These are phyloP conservation scores for Amphipyra berbera DNA, from an alignment of 2,888 invertebrate genomes.

Conservation along the genomic window DNA sequence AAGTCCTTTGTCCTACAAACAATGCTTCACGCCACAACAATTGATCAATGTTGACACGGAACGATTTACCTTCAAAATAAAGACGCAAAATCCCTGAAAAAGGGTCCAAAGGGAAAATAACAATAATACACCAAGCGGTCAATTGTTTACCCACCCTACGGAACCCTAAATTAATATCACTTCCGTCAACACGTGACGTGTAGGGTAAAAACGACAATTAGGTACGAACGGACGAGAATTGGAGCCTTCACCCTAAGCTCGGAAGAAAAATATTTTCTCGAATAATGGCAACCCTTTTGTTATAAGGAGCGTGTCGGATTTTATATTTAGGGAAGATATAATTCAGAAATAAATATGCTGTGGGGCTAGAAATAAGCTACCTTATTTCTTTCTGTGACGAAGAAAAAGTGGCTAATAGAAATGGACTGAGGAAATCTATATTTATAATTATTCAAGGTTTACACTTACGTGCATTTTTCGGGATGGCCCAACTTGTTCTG, in stretches of 20 bases:
- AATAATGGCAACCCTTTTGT: conserved; percentile 55
- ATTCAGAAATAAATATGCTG: conserved; percentile 46
- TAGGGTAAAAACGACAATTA: conserved; percentile 65
- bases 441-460: no score
- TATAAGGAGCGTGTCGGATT: conserved; percentile 35
- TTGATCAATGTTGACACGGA: conserved; percentile 59
- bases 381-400: background rate
- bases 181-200: conserved; percentile 83
- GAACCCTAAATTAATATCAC: conserved; percentile 83
- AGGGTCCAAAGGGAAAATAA: conserved; percentile 58
- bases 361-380: conserved; percentile 10
- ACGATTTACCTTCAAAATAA: conserved; percentile 61
- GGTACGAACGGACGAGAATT: conserved; percentile 49
- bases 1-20: conserved; percentile 50
- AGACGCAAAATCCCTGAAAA: conserved; percentile 56
- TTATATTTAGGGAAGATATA: conserved; percentile 43
- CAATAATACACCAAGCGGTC: conserved; percentile 72
- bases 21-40: conserved; percentile 44
- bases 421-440: no score
- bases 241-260: conserved; percentile 45
- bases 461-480: no score
- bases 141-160: conserved; percentile 77
- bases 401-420: no score
- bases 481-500: no score
- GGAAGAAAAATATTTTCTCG: conserved; percentile 60